Evolutionary conservation across 2,888 invertebrate genomes (phyloP).

Genomic region (Lasioglossum morio): DNA sequence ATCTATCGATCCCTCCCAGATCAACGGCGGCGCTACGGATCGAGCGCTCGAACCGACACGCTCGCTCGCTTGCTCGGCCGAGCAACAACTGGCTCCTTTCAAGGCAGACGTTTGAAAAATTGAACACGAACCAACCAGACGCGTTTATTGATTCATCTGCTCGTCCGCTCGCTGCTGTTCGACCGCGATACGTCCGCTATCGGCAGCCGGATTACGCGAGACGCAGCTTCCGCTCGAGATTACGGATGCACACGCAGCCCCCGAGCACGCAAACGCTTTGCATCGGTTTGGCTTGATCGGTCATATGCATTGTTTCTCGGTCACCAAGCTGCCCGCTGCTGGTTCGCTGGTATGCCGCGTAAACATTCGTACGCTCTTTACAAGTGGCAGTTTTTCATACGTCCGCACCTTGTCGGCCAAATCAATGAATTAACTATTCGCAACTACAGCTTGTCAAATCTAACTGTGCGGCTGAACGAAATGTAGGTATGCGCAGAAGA

Average conservation of each 20-base stretch:
- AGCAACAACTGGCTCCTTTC: conserved; percentile 18
- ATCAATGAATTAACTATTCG: too few species aligned
- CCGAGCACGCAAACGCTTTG: not conserved
- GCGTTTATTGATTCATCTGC: conserved; percentile 59
- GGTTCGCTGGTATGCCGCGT: not conserved
- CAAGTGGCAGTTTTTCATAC: too few species aligned
- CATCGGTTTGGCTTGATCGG: not conserved
- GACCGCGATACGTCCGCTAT: conserved; percentile 22
- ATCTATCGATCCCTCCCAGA: conserved; percentile 17
- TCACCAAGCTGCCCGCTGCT: not conserved
- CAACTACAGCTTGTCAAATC: too few species aligned
- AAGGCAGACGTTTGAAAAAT: conserved; percentile 35
- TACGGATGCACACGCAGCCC: conserved; percentile 21
- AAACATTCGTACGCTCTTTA: not conserved
- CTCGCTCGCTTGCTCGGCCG: not conserved
- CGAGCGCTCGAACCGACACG: not conserved
- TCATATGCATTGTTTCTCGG: not conserved
- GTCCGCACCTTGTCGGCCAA: too few species aligned
- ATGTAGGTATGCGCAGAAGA: too few species aligned
- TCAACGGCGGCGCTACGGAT: not conserved
- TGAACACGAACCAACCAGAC: conserved; percentile 49
- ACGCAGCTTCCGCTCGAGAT: conserved; percentile 47
- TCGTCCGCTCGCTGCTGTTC: conserved; percentile 28
- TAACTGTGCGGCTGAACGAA: too few species aligned
- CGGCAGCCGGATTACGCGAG: conserved; percentile 28